Percentiles rank a stretch among this genome's conserved stretches.
Evolutionary conservation across 2,113 vertebrate species (phyloP).

Genomic region (Orthonyx spaldingii): DNA sequence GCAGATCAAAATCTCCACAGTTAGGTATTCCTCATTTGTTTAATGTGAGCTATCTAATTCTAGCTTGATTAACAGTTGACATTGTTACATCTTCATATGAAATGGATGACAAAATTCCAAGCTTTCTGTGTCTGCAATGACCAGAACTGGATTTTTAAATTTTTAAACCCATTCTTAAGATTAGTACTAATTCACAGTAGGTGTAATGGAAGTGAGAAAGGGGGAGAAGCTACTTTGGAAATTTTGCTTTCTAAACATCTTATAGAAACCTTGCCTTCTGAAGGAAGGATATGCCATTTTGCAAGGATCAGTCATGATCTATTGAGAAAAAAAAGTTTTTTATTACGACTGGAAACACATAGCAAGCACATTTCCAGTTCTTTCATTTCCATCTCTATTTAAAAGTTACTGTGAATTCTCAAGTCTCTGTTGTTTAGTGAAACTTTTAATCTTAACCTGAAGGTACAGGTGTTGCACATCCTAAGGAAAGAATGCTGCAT

Average conservation of each 20-base stretch:
- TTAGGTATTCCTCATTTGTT: background rate
- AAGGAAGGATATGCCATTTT: background rate
- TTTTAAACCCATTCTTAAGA: background rate
- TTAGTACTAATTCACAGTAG: background rate
- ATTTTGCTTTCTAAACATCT: background rate
- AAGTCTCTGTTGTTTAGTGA: background rate
- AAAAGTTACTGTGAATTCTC: background rate
- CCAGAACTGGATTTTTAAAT: background rate
- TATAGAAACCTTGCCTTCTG: background rate
- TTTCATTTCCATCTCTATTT: background rate
- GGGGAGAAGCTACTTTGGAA: background rate
- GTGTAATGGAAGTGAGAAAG: background rate
- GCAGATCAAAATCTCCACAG: background rate
- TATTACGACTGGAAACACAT: background rate
- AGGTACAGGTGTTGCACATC: background rate
- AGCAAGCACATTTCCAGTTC: background rate
- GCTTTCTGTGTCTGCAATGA: background rate
- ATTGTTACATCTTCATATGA: background rate
- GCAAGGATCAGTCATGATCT: background rate
- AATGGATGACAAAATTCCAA: background rate
- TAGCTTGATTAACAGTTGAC: background rate
- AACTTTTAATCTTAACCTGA: conserved; percentile 1
- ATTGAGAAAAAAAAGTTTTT: background rate
- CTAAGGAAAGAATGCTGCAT: background rate
- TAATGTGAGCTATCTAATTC: background rate